Evolutionary conservation across 2,888 invertebrate genomes (phyloP).

Genomic region (Peribatodes rhomboidaria): DNA sequence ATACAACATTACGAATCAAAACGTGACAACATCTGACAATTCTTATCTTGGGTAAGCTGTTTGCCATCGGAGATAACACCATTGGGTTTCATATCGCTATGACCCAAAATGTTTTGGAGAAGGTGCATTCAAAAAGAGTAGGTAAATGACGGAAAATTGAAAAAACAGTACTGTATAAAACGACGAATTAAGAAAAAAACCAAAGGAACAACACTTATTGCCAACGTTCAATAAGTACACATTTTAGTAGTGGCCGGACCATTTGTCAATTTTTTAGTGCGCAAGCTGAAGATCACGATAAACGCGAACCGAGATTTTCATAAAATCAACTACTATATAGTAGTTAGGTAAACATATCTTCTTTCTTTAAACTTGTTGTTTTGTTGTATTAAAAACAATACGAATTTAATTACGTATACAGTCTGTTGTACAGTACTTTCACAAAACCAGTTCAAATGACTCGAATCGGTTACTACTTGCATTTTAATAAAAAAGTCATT

Average conservation of each 20-base stretch:
- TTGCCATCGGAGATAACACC: constrained; percentile 22
- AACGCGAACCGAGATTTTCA: not conserved
- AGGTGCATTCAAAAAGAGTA: constrained; percentile 1
- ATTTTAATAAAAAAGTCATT: too few relatives aligned
- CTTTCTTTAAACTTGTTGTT: too few relatives aligned
- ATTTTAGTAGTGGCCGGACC: too few relatives aligned
- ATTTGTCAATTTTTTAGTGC: too few relatives aligned
- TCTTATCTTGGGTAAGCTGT: constrained; percentile 18
- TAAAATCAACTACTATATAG: too few relatives aligned
- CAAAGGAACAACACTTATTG: not conserved
- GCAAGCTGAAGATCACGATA: too few relatives aligned
- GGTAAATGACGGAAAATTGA: not conserved
- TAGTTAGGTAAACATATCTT: too few relatives aligned
- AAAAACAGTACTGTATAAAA: not conserved
- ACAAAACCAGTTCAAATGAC: not conserved
- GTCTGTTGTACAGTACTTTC: too few relatives aligned
- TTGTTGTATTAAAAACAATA: too few relatives aligned
- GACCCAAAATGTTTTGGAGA: constrained; percentile 15
- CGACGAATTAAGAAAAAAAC: not conserved
- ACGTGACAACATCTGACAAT: constrained; percentile 13
- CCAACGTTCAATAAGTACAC: too few relatives aligned
- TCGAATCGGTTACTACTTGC: too few relatives aligned
- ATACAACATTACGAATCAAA: constrained; percentile 5
- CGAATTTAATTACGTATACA: too few relatives aligned
- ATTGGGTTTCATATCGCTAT: constrained; percentile 9